Percentiles rank a stretch among this genome's conserved stretches.
phyloP scores from a whole-genome alignment of 1,140 invertebrate genomes.

The Ylistrum balloti region DNA sequence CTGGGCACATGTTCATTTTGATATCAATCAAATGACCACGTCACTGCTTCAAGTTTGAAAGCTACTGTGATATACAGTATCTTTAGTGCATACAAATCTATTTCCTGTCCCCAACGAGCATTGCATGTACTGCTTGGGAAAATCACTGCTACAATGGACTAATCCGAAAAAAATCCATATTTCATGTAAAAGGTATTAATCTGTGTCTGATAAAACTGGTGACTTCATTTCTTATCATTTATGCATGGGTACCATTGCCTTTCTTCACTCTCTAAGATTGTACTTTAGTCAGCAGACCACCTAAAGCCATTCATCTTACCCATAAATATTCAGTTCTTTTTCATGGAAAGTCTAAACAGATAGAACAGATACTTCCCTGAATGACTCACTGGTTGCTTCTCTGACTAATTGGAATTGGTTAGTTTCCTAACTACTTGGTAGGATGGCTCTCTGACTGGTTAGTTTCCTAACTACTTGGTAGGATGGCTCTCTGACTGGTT shows the following conservation, averaged over 20 bases:
- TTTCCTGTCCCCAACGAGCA: background rate
- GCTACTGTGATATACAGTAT: background rate
- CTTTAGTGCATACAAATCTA: background rate
- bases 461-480: too few relatives aligned
- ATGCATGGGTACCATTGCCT: background rate
- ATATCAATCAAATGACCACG: background rate
- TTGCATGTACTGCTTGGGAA: background rate
- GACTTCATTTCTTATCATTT: background rate
- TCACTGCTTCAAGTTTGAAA: background rate
- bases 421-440: too few relatives aligned
- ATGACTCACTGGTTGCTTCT: too few relatives aligned
- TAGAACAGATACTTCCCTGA: too few relatives aligned
- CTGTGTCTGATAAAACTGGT: background rate
- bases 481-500: too few relatives aligned
- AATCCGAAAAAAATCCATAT: slow-evolving; percentile 15
- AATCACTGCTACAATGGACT: background rate
- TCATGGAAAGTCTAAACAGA: background rate
- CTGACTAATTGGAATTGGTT: too few relatives aligned
- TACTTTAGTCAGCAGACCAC: background rate
- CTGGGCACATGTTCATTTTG: background rate
- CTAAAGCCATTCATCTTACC: background rate
- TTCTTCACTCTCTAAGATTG: background rate
- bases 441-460: too few relatives aligned
- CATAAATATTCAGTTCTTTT: background rate
- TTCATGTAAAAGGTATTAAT: background rate